Evolutionary conservation across 1,140 invertebrate species (phyloP).

Genomic region (Drosophila kikkawai): DNA sequence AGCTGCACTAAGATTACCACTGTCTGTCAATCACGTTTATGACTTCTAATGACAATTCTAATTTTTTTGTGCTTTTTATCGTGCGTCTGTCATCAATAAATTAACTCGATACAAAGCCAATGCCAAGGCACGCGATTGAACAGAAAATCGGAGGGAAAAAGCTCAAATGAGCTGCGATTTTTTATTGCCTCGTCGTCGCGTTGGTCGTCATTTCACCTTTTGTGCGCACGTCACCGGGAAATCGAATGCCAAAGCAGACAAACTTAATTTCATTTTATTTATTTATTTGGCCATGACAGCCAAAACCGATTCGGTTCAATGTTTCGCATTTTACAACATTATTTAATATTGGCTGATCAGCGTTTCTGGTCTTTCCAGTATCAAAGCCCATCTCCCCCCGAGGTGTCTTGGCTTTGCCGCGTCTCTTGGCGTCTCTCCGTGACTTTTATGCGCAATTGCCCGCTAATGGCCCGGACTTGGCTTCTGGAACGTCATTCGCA

Average conservation of each 20-base stretch:
- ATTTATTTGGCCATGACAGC: slow-evolving; percentile 73
- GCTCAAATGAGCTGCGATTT: slow-evolving; percentile 80
- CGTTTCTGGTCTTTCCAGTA: neutral
- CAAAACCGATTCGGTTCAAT: slow-evolving; percentile 65
- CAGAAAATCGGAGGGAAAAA: slow-evolving; percentile 63
- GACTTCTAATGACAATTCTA: slow-evolving; percentile 81
- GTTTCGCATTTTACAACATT: slow-evolving; percentile 80
- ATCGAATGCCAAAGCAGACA: slow-evolving; percentile 61
- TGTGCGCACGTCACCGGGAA: slow-evolving; percentile 63
- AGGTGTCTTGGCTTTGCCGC: slow-evolving; percentile 26
- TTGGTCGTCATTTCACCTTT: slow-evolving; percentile 72
- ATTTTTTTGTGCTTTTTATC: slow-evolving; percentile 78
- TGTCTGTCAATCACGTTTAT: slow-evolving; percentile 76
- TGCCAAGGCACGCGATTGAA: slow-evolving; percentile 69
- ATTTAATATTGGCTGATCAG: slow-evolving; percentile 79
- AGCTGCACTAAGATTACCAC: slow-evolving; percentile 39
- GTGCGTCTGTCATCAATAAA: slow-evolving; percentile 81
- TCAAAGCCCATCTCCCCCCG: slow-evolving; percentile 2
- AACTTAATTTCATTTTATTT: slow-evolving; percentile 79
- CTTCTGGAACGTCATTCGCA: slow-evolving; percentile 69
- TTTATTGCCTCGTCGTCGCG: slow-evolving; percentile 57
- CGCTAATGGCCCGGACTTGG: slow-evolving; percentile 67
- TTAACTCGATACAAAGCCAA: slow-evolving; percentile 80
- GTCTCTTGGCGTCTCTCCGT: slow-evolving; percentile 37
- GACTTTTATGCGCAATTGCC: slow-evolving; percentile 81